Conservation (phyloP, 53 echinoderm and acorn worm genomes). For the Hippasteria phrygiana region DNA sequence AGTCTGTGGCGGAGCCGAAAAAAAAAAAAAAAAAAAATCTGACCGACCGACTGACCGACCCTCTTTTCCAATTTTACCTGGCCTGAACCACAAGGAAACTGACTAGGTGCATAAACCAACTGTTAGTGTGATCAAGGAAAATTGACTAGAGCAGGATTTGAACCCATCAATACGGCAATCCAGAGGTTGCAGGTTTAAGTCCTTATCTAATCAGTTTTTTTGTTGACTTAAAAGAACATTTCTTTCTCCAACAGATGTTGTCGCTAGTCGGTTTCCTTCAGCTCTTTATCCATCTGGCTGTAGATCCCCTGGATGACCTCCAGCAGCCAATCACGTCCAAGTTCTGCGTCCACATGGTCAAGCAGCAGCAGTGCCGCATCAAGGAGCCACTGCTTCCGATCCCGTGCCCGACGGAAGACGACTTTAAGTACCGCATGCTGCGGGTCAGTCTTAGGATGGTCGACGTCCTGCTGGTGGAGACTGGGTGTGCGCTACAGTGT, state of each 20-base stretch:
- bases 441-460: conserved; percentile 79
- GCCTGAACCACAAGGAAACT: too few relatives aligned
- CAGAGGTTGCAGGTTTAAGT: background rate
- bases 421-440: conserved; percentile 91
- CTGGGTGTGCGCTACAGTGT: conserved; percentile 71
- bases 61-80: too few relatives aligned
- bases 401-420: conserved; percentile 88
- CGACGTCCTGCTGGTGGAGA: conserved; percentile 88
- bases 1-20: too few relatives aligned
- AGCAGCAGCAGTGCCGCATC: conserved; percentile 77
- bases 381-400: conserved; percentile 77
- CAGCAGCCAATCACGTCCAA: conserved; percentile 72
- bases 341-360: conserved; percentile 87
- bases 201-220: background rate
- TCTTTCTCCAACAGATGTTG: conserved; percentile 68
- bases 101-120: too few relatives aligned
- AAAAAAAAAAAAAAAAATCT: too few relatives aligned
- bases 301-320: conserved; percentile 86
- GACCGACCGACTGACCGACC: too few relatives aligned
- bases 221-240: background rate
- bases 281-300: conserved; percentile 79
- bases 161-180: background rate
- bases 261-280: conserved; percentile 80
- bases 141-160: too few relatives aligned
- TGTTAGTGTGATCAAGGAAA: too few relatives aligned